Evolutionary conservation across 2,113 vertebrate species (phyloP), one percentile per base, ranked within the genome.

Genomic region (Etheostoma spectabile): DNA sequence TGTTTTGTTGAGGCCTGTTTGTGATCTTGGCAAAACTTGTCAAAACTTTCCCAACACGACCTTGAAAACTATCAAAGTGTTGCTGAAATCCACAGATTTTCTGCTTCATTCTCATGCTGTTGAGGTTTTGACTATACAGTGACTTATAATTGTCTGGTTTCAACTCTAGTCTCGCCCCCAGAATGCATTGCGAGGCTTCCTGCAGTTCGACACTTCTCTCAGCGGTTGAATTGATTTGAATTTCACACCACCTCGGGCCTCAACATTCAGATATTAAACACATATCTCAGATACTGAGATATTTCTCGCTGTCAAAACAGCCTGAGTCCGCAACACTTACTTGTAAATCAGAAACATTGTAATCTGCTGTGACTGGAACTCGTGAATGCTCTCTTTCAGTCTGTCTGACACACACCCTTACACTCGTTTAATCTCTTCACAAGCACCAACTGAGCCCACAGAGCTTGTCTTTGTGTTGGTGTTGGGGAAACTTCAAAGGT

Each of bases 401-500:
- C 79, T 88, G 61, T 82, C 89, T 77, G 59, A 80, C 84, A 88
- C 79, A 79, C 69, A 21, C 80, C 80, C 62, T 21, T 57, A 68
- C 69, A 53, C 73, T 84, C 69, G 13, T 84, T 88, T 91, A 90
- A 91, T 93, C 85, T 89, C 76, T 73, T 83, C 85, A 85, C 73
- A 87, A 82, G 73, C 82, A 77, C 80, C 64, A 77, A 72, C 79
- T 76, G 82, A 87, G 76, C 77, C 88, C 86, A 91, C 87, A 92
- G 88, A 92, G 88, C 83, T 73, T 0, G 57, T 88, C 93, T 93
- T 94, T 94, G 91, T 93, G 77, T 72, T 63, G 77, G 81, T 79
- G 90, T 83, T 79, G 71, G 60, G 73, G 33, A 82, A 86, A 91
- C 91, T 93, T 93, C 91, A 93, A 93, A 94, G 88, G 73, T 78